phyloP scores from a whole-genome alignment of 2,113 vertebrate species.

The Crypturellus undulatus region DNA sequence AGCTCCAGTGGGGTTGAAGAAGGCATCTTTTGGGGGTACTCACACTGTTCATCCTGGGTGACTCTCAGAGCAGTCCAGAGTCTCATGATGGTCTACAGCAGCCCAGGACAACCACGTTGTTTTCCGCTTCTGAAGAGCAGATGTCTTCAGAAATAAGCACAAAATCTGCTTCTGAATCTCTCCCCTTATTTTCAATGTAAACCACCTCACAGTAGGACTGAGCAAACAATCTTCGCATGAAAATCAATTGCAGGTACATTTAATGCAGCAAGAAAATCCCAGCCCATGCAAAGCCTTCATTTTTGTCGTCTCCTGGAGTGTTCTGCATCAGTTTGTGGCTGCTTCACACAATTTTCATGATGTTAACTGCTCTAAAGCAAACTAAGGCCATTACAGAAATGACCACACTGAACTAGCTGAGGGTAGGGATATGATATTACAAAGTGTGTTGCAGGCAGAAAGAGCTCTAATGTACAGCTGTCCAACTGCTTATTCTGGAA shows the following conservation, averaged over 20 bases:
- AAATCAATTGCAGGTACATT: slow-evolving; percentile 49
- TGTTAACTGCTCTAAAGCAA: slow-evolving; percentile 61
- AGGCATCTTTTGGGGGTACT: background rate
- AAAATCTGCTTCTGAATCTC: background rate
- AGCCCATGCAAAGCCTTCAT: background rate
- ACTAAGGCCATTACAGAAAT: slow-evolving; percentile 40
- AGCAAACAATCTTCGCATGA: slow-evolving; percentile 42
- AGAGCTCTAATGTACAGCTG: slow-evolving; percentile 50
- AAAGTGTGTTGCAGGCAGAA: slow-evolving; percentile 20
- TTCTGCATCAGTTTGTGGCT: slow-evolving; percentile 34
- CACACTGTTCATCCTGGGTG: background rate
- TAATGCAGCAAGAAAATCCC: background rate
- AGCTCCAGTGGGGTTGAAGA: background rate
- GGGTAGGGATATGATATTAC: slow-evolving; percentile 6
- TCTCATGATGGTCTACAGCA: background rate
- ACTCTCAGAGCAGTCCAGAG: background rate
- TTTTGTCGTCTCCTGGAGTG: slow-evolving; percentile 36
- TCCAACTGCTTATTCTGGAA: slow-evolving; percentile 47
- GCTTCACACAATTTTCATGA: slow-evolving; percentile 46
- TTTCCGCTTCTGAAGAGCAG: background rate
- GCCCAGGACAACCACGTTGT: background rate
- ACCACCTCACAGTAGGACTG: slow-evolving; percentile 45
- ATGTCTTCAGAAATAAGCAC: background rate
- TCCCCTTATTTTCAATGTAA: slow-evolving; percentile 44
- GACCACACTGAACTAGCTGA: slow-evolving; percentile 36